These are phyloP conservation scores for Acipenser ruthenus DNA, from an alignment of 2,797 vertebrate species.

Conservation along the genomic window DNA sequence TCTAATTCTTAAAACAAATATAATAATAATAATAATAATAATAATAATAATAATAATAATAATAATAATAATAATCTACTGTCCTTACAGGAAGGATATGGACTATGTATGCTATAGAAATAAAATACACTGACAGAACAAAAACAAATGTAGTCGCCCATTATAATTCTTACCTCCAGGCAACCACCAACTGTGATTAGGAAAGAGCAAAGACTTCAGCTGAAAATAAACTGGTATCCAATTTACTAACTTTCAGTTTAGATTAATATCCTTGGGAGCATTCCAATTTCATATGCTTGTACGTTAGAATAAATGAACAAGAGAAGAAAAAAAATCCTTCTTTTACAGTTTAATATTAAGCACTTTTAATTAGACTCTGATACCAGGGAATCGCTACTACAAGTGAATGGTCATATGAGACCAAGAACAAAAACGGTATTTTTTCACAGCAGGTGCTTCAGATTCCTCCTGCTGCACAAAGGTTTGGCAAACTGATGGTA, in stretches of 20 bases:
- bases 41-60: too few relatives aligned
- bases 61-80: too few relatives aligned
- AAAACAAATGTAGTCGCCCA: too few relatives aligned
- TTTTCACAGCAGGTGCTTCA: neutral
- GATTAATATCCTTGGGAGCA: neutral
- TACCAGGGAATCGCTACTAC: neutral
- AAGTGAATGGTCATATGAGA: neutral
- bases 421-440: neutral
- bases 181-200: too few relatives aligned
- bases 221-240: neutral
- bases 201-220: too few relatives aligned
- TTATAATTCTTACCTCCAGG: too few relatives aligned
- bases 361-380: constrained; percentile 2
- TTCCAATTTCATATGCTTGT: neutral
- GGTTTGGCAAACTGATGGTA: constrained; percentile 4
- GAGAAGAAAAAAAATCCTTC: neutral
- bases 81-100: too few relatives aligned
- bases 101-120: too few relatives aligned
- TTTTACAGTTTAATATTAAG: neutral
- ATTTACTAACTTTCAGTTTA: neutral
- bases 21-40: too few relatives aligned
- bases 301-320: neutral
- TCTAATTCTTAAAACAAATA: too few relatives aligned
- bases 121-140: too few relatives aligned
- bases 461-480: neutral